phyloP scores from a whole-genome alignment of 1,140 invertebrate genomes.

The Drosophila ironensis region DNA sequence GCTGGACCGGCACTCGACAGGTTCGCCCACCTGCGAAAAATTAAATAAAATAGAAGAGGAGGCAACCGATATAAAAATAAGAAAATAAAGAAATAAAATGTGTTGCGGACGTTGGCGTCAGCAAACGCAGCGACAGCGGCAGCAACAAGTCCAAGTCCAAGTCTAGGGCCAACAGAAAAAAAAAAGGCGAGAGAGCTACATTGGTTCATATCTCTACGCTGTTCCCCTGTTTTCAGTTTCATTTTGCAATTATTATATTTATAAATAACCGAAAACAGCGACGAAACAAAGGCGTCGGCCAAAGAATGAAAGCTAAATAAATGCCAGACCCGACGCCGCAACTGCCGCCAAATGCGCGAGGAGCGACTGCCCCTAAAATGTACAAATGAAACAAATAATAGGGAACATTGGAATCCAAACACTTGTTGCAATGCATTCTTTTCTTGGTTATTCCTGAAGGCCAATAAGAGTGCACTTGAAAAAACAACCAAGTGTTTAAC shows the following conservation, averaged over 20 bases:
- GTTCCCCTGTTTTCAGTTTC: constrained; percentile 51
- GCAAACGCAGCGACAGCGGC: constrained; percentile 17
- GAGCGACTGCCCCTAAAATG: background rate
- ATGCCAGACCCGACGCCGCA: constrained; percentile 53
- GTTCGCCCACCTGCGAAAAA: constrained; percentile 61
- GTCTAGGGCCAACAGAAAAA: constrained; percentile 46
- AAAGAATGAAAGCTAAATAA: constrained; percentile 55
- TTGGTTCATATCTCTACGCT: constrained; percentile 13
- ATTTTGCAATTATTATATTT: constrained; percentile 56
- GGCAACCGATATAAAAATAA: constrained; percentile 4
- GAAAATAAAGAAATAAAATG: constrained; percentile 34
- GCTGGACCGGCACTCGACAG: constrained; percentile 49
- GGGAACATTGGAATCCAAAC: constrained; percentile 1
- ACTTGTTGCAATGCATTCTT: constrained; percentile 36
- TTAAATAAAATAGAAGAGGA: constrained; percentile 12
- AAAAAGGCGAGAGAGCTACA: background rate
- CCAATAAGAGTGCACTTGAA: background rate
- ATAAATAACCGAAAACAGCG: constrained; percentile 39
- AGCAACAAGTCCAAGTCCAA: constrained; percentile 67
- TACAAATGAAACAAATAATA: too few species aligned
- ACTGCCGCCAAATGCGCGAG: constrained; percentile 24
- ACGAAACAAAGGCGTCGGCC: constrained; percentile 28
- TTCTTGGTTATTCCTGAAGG: background rate
- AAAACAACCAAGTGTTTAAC: too few species aligned
- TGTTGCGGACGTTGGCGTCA: constrained; percentile 51